These are phyloP conservation scores for Solen grandis DNA, from an alignment of 1,140 invertebrate genomes.

Conservation along the genomic window DNA sequence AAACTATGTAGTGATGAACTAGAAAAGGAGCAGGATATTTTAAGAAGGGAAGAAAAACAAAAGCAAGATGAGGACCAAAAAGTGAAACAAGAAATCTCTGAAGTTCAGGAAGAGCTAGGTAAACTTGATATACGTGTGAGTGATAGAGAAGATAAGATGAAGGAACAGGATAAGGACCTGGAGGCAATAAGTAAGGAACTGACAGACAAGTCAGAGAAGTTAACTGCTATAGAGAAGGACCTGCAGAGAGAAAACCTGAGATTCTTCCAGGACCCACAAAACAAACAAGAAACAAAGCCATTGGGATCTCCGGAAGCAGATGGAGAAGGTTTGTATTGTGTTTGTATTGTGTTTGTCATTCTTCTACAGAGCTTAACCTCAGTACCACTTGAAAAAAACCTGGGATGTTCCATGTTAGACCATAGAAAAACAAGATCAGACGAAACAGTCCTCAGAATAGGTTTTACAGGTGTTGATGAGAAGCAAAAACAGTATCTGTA, in stretches of 20 bases:
- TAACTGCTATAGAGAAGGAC: conserved; percentile 42
- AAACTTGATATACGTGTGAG: conserved; percentile 84
- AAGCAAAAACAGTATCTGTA: too few species aligned
- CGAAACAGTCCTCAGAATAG: too few species aligned
- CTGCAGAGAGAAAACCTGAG: conserved; percentile 48
- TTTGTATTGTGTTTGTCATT: too few species aligned
- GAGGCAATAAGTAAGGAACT: conserved; percentile 87
- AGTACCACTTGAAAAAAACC: too few species aligned
- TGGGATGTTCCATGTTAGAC: too few species aligned
- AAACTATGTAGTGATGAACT: conserved; percentile 52
- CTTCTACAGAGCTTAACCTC: too few species aligned
- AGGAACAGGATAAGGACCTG: conserved; percentile 92
- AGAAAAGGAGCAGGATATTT: conserved; percentile 50
- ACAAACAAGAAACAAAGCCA: neutral
- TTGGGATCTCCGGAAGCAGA: neutral
- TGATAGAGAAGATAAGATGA: conserved; percentile 80
- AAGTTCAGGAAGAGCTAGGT: conserved; percentile 89
- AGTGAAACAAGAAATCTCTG: conserved; percentile 48
- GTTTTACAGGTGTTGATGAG: too few species aligned
- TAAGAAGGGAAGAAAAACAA: conserved; percentile 51
- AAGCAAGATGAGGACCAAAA: conserved; percentile 45
- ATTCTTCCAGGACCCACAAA: conserved; percentile 37
- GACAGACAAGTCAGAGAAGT: conserved; percentile 26
- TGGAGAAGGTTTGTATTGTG: conserved; percentile 48
- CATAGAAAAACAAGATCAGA: too few species aligned